Evolutionary conservation across 2,113 vertebrate genomes (phyloP).

Genomic region (Hydrolagus affinis): DNA sequence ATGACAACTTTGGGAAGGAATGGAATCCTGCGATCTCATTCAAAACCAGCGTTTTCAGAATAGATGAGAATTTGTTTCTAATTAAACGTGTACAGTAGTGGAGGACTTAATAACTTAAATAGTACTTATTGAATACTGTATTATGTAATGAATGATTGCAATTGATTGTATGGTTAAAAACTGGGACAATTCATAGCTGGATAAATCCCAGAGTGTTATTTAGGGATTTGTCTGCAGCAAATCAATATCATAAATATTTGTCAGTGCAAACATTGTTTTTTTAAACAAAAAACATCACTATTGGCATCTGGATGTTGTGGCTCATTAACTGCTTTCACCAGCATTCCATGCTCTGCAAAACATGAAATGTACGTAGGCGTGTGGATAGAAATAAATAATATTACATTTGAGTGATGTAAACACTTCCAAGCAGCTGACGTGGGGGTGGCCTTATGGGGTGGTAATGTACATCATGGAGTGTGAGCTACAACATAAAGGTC

Average conservation of each 20-base stretch:
- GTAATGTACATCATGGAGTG: neutral
- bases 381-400: neutral
- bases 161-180: neutral
- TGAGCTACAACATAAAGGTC: neutral
- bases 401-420: neutral
- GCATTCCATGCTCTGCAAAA: conserved; percentile 12
- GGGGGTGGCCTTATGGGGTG: neutral
- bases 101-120: no score
- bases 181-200: neutral
- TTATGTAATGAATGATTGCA: neutral
- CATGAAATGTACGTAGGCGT: neutral
- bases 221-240: neutral
- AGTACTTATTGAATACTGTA: no score
- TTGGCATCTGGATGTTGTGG: conserved; percentile 8
- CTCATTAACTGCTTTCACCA: neutral
- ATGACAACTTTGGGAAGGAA: no score
- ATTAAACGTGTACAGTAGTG: no score
- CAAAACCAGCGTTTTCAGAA: no score
- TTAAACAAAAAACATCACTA: neutral
- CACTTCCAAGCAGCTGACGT: neutral
- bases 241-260: neutral
- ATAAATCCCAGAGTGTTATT: neutral
- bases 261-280: neutral
- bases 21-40: no score
- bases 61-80: no score